Percentiles rank a stretch among this genome's conserved stretches.
Conservation (phyloP, 2,797 vertebrate species). For the Vultur gryphus region DNA sequence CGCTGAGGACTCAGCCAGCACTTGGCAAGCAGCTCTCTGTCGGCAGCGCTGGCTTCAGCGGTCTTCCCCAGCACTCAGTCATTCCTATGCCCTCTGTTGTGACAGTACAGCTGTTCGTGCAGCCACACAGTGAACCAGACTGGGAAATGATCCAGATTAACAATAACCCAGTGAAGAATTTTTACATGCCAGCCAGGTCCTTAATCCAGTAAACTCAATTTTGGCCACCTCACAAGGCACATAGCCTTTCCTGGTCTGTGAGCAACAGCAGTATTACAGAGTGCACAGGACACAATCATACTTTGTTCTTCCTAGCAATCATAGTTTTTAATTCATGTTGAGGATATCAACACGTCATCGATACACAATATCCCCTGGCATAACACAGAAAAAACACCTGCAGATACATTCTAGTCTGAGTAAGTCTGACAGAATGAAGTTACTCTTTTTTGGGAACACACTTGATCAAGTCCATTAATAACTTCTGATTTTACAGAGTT, state of each 20-base stretch:
- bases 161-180: not conserved
- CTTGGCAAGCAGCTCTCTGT: not conserved
- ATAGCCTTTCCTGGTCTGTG: rapidly evolving
- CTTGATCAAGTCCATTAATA: not conserved
- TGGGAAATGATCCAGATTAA: not conserved
- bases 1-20: not conserved
- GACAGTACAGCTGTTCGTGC: not conserved
- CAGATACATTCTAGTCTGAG: not conserved
- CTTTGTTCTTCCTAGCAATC: not conserved
- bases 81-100: not conserved
- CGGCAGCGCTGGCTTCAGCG: not conserved
- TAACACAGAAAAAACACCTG: not conserved
- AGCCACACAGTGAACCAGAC: not conserved
- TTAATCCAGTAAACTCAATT: not conserved
- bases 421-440: not conserved
- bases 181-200: not conserved
- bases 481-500: not conserved
- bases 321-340: rapidly evolving
- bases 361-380: not conserved
- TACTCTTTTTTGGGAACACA: not conserved
- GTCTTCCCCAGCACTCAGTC: not conserved
- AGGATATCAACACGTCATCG: not conserved
- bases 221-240: not conserved
- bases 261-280: not conserved
- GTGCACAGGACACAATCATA: not conserved